A percentile compares a stretch with the other conserved stretches of the same genome.
Evolutionary conservation across 2,113 vertebrate genomes (phyloP).

Genomic region (Eulemur macaco): DNA sequence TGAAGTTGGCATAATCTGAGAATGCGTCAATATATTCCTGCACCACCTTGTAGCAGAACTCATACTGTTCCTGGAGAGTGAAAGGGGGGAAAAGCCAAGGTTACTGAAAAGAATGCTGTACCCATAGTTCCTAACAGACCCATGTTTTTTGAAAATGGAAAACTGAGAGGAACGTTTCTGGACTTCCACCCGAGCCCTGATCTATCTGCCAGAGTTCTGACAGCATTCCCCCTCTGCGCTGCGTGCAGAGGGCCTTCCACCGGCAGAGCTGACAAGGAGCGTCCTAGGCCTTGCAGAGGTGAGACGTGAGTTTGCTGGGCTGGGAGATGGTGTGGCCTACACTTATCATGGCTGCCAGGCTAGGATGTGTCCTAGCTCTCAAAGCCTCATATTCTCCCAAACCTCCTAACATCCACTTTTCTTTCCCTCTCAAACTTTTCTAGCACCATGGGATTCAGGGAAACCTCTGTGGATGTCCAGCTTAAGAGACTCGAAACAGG

Average conservation of each 20-base stretch:
- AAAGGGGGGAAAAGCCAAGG: background rate
- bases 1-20: conserved; percentile 99
- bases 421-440: background rate
- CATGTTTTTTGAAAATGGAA: background rate
- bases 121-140: background rate
- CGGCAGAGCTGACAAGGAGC: background rate
- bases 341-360: background rate
- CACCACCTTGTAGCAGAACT: conserved; percentile 99
- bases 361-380: background rate
- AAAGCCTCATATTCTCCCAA: background rate
- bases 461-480: background rate
- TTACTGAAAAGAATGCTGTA: background rate
- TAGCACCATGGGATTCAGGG: background rate
- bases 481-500: background rate
- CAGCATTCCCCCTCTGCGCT: background rate
- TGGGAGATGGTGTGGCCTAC: background rate
- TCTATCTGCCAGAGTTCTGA: background rate
- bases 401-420: background rate
- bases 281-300: background rate
- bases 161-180: background rate
- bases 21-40: conserved; percentile 99
- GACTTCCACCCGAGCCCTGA: background rate
- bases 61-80: conserved; percentile 94
- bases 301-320: background rate
- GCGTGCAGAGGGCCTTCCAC: background rate